These are phyloP conservation scores for Helicoverpa armigera DNA, from an alignment of 1,140 invertebrate genomes.

Conservation along the genomic window DNA sequence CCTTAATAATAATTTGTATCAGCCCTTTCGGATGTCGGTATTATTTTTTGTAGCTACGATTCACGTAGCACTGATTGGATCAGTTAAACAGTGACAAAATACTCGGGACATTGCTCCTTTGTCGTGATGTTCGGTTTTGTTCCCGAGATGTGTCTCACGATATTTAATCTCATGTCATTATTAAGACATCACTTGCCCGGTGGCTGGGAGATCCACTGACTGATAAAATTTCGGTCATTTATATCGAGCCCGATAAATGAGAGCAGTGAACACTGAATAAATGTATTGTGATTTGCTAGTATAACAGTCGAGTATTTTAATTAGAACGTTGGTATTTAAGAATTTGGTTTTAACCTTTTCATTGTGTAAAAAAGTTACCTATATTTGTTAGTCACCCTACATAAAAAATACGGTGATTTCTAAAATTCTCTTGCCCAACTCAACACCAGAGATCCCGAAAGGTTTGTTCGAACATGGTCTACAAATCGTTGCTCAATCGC, in stretches of 20 bases:
- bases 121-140: slow-evolving; percentile 74
- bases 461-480: slow-evolving; percentile 48
- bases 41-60: slow-evolving; percentile 66
- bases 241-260: slow-evolving; percentile 71
- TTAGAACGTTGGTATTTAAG: slow-evolving; percentile 21
- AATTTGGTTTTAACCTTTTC: slow-evolving; percentile 16
- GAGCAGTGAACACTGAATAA: slow-evolving; percentile 56
- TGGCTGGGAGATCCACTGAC: slow-evolving; percentile 77
- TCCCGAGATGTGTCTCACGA: slow-evolving; percentile 79
- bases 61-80: slow-evolving; percentile 71
- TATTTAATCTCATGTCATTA: slow-evolving; percentile 83
- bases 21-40: slow-evolving; percentile 72
- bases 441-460: not conserved
- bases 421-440: slow-evolving; percentile 21
- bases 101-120: slow-evolving; percentile 77
- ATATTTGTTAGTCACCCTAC: too few relatives aligned
- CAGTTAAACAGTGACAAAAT: slow-evolving; percentile 85
- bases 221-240: slow-evolving; percentile 81
- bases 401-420: slow-evolving; percentile 12
- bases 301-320: slow-evolving; percentile 44
- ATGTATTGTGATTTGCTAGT: slow-evolving; percentile 42
- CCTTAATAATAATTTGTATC: slow-evolving; percentile 78
- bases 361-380: not conserved
- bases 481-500: slow-evolving; percentile 60
- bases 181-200: slow-evolving; percentile 86